These are phyloP conservation scores for Hylaeus volcanicus DNA, from an alignment of 1,140 invertebrate species.

Conservation along the genomic window DNA sequence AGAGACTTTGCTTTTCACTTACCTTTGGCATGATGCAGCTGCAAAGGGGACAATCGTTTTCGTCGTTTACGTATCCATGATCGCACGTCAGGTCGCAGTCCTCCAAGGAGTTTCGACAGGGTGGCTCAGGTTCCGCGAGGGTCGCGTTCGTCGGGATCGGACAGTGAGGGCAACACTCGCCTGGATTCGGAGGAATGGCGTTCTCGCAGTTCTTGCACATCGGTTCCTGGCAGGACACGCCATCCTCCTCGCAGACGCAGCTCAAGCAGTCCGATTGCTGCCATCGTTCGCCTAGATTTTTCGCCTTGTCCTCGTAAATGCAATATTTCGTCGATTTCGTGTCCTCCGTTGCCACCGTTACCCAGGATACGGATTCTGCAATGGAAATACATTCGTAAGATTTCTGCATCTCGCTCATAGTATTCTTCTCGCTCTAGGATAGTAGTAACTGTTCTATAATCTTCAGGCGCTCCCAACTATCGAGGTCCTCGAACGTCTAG, in stretches of 20 bases:
- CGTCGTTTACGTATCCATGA: conserved; percentile 59
- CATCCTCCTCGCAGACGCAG: conserved; percentile 71
- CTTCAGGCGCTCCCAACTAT: not conserved
- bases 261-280: conserved; percentile 67
- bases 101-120: conserved; percentile 43
- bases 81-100: conserved; percentile 68
- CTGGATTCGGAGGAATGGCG: conserved; percentile 58
- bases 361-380: conserved; percentile 66
- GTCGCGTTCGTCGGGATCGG: conserved; percentile 48
- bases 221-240: conserved; percentile 68
- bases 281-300: conserved; percentile 69
- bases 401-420: too few species aligned
- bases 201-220: conserved; percentile 77
- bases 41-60: conserved; percentile 67
- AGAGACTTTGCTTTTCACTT: conserved; percentile 4
- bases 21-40: conserved; percentile 61
- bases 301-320: conserved; percentile 62
- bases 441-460: not conserved
- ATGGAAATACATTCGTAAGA: not conserved
- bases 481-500: not conserved
- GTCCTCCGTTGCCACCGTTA: conserved; percentile 49
- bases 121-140: not conserved
- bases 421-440: not conserved
- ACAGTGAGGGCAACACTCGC: conserved; percentile 76
- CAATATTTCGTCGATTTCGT: conserved; percentile 54